Percentiles rank a stretch among this genome's conserved stretches.
Conservation (phyloP, 92 coral and sea anemone species). For the Muricea muricata region DNA sequence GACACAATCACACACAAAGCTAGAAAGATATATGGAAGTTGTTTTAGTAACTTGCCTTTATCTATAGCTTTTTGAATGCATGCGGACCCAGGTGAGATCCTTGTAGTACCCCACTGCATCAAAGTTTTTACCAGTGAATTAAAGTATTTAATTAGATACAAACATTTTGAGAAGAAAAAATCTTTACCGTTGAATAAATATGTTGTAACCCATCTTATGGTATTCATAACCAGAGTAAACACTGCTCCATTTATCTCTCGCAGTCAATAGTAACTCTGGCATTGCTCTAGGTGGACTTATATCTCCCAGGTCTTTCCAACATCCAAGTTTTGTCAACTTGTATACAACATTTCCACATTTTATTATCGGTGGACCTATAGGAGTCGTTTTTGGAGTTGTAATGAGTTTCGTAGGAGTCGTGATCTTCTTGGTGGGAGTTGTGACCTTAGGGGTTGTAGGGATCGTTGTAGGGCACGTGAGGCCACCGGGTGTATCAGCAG, state of each 20-base stretch:
- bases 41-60: not conserved
- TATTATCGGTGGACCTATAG: constrained; percentile 10
- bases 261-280: constrained; percentile 16
- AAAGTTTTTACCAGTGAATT: too few relatives aligned
- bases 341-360: constrained; percentile 8
- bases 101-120: not conserved
- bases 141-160: too few relatives aligned
- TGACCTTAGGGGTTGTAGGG: not conserved
- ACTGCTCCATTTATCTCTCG: constrained; percentile 25
- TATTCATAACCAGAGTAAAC: constrained; percentile 18
- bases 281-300: constrained; percentile 4
- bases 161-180: not conserved
- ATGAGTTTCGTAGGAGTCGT: not conserved
- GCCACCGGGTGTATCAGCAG: constrained; percentile 32
- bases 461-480: constrained; percentile 22
- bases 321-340: constrained; percentile 7
- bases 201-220: not conserved
- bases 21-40: not conserved
- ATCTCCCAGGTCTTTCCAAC: constrained; percentile 21
- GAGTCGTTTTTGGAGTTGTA: not conserved
- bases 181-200: not conserved
- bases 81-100: not conserved
- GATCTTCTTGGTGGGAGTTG: not conserved
- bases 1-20: constrained; percentile 34
- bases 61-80: not conserved